phyloP scores from a whole-genome alignment of 2,888 invertebrate species.

The Drosophila acutilabella region DNA sequence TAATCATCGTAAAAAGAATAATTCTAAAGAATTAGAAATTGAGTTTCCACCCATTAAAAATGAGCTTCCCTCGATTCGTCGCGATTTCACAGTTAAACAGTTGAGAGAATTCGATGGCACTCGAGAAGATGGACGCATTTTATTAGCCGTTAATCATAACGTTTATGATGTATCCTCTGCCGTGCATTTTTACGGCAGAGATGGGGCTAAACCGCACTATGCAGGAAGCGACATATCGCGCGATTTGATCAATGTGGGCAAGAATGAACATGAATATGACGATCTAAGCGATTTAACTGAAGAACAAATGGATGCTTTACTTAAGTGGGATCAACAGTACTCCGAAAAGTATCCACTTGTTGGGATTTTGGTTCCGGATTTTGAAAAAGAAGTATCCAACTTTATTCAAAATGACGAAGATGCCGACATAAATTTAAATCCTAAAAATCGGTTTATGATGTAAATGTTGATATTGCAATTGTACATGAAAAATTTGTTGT shows the following conservation, averaged over 20 bases:
- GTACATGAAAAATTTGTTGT: slow-evolving; percentile 20
- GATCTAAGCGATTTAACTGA: slow-evolving; percentile 42
- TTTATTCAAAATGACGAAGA: slow-evolving; percentile 10
- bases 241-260: slow-evolving; percentile 40
- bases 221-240: slow-evolving; percentile 61
- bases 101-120: slow-evolving; percentile 48
- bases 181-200: slow-evolving; percentile 50
- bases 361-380: slow-evolving; percentile 21
- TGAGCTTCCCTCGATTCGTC: slow-evolving; percentile 18
- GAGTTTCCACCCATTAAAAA: not conserved
- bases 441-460: slow-evolving; percentile 1
- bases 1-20: slow-evolving; percentile 7
- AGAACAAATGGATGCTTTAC: slow-evolving; percentile 28
- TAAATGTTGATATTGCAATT: slow-evolving; percentile 6
- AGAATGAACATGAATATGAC: slow-evolving; percentile 34
- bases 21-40: slow-evolving; percentile 1
- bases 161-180: slow-evolving; percentile 58
- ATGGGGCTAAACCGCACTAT: slow-evolving; percentile 53
- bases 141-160: slow-evolving; percentile 56
- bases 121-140: slow-evolving; percentile 53
- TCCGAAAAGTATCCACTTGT: slow-evolving; percentile 45
- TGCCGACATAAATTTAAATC: not conserved
- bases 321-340: slow-evolving; percentile 53
- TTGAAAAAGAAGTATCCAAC: slow-evolving; percentile 1
- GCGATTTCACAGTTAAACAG: slow-evolving; percentile 53